Conservation (phyloP, 2,797 vertebrate species). For the Aldrovandia affinis region DNA sequence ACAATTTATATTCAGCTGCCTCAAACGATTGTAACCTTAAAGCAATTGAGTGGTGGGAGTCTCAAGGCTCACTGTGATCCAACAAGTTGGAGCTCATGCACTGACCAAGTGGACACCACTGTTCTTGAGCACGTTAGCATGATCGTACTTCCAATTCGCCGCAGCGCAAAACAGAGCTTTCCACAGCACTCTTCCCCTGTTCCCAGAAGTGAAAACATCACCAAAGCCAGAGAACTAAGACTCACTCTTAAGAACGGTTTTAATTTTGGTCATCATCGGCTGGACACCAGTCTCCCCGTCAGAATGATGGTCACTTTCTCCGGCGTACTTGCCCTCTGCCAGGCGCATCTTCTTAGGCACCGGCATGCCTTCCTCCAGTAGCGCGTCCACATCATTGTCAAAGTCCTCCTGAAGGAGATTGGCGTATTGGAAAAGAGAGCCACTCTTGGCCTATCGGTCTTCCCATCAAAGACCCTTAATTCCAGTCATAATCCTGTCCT, state of each 20-base stretch:
- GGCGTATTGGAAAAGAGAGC: slow-evolving; percentile 12
- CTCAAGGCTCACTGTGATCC: no score
- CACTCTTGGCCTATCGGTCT: slow-evolving; percentile 13
- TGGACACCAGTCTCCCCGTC: slow-evolving; percentile 94
- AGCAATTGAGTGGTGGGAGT: no score
- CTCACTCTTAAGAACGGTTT: slow-evolving; percentile 99
- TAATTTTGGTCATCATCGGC: slow-evolving; percentile 99
- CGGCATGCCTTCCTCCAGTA: slow-evolving; percentile 95
- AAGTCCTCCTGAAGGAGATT: slow-evolving; percentile 89
- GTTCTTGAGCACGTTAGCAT: no score
- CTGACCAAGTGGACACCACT: no score
- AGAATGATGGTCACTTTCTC: slow-evolving; percentile 91
- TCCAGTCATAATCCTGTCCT: background rate
- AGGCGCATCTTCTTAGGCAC: slow-evolving; percentile 94
- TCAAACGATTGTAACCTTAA: no score
- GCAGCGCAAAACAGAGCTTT: background rate
- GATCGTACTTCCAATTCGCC: no score
- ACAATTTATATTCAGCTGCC: no score
- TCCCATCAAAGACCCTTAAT: slow-evolving; percentile 7
- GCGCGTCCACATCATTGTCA: slow-evolving; percentile 97
- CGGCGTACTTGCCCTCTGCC: slow-evolving; percentile 83
- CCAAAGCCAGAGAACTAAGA: slow-evolving; percentile 37
- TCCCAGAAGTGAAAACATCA: background rate
- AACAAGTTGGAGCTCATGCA: no score
- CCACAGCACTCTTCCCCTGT: background rate